Base-by-base conservation (phyloP, 2,113 vertebrate genomes). In the Aix galericulata region DNA sequence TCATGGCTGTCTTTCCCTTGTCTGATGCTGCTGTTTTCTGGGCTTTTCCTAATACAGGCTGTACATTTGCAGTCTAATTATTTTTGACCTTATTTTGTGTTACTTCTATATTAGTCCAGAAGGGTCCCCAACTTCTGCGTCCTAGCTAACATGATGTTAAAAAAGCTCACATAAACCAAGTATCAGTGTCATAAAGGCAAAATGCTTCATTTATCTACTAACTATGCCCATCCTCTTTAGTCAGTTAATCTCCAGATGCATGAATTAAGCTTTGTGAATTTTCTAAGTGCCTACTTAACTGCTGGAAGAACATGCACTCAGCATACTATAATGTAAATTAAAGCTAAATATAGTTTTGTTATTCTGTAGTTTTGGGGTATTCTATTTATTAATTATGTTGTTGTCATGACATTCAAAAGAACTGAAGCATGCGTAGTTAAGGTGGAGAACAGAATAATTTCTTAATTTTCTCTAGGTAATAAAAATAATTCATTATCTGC, bases 341-440 rank as follows among this genome's bases (percentile, higher is more conserved):
- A 69, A 17, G 14, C n/a, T 78, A 82, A 80, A 52, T 53, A 56
- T 4, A 55, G 11, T 40, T 91, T 72, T 60, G 17, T 14, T 48
- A 8, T 88, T 75, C 60, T 64, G n/a, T 6, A 31, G 50, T 9
- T 11, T 12, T 25, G 72, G 17, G 15, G 27, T 75, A 40, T 42
- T 81, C 38, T 29, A 50, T 58, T 82, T 29, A 50, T 58, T 82
- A 85, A 83, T 88, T 58, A 20, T 32, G 18, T 42, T 92, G 48
- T 81, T 92, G 67, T 74, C 44, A 16, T 38, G 27, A 32, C 69
- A 63, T 67, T 58, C 52, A 63, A 72, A 90, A 74, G 34, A 96
- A 85, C 9, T 6, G 1, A 38, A 68, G 55, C 64, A 75, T 74
- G 50, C 31, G 23, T 63, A 64, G 22, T 69, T 81, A 91, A 67